Evolutionary conservation across 2,888 invertebrate species (phyloP).

Genomic region (Cistogaster globosa): DNA sequence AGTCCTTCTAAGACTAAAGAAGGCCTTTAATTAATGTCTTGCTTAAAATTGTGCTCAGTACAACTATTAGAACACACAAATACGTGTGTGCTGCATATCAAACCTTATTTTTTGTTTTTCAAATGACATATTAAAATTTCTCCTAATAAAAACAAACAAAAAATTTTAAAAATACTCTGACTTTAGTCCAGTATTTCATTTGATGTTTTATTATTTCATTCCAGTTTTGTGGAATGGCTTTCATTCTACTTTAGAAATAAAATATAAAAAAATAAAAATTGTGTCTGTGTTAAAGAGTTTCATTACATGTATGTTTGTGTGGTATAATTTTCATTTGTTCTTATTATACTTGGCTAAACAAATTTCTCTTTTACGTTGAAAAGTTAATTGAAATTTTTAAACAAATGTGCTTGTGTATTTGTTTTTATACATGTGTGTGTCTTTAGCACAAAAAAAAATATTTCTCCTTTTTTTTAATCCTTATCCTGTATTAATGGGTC

Average conservation of each 20-base stretch:
- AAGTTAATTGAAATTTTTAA: conserved; percentile 59
- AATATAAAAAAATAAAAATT: too few species aligned
- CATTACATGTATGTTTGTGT: neutral
- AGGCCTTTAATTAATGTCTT: conserved; percentile 18
- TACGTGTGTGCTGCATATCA: neutral
- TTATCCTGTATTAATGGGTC: too few species aligned
- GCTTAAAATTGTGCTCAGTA: neutral
- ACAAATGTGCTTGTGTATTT: neutral
- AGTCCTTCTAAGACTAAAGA: too few species aligned
- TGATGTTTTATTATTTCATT: conserved; percentile 22
- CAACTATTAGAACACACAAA: neutral
- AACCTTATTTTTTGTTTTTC: neutral
- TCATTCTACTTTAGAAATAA: neutral
- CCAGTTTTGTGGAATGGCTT: conserved; percentile 24
- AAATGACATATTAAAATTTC: conserved; percentile 15
- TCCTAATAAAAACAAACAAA: neutral
- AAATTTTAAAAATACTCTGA: neutral
- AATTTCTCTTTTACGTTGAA: conserved; percentile 35
- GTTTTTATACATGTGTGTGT: neutral
- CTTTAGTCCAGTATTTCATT: conserved; percentile 20
- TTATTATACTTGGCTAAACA: conserved; percentile 51
- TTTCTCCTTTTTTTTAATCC: too few species aligned
- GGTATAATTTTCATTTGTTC: neutral
- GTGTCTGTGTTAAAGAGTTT: neutral
- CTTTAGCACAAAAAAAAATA: neutral